These are phyloP conservation scores for Acleris holmiana DNA, from an alignment of 2,888 invertebrate genomes.

Conservation along the genomic window DNA sequence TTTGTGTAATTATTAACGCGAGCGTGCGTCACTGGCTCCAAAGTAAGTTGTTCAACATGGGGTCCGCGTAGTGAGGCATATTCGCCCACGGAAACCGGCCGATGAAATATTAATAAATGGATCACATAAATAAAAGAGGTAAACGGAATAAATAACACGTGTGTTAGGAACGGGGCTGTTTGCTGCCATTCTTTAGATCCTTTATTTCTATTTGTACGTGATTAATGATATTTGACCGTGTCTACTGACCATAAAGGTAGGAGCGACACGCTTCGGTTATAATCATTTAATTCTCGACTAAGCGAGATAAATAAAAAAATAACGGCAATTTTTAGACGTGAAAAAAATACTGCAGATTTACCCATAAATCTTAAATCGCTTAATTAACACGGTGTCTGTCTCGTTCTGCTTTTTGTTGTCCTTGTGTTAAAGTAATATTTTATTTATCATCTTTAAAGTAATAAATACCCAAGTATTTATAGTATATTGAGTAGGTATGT, in stretches of 20 bases:
- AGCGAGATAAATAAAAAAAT: not conserved
- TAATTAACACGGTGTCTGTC: too few species aligned
- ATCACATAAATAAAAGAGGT: slow-evolving; percentile 10
- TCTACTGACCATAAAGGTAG: slow-evolving; percentile 6
- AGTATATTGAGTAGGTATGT: too few species aligned
- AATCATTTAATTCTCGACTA: not conserved
- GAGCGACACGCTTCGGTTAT: not conserved
- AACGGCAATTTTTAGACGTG: too few species aligned
- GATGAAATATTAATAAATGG: slow-evolving; percentile 11
- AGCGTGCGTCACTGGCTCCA: slow-evolving; percentile 17
- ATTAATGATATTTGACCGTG: slow-evolving; percentile 11
- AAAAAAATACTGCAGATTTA: too few species aligned
- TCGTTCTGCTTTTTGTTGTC: too few species aligned
- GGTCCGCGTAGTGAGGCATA: slow-evolving; percentile 19
- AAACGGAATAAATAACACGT: slow-evolving; percentile 5
- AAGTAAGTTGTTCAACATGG: slow-evolving; percentile 20
- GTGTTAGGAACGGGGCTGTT: not conserved
- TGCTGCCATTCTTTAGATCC: not conserved
- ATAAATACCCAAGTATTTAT: too few species aligned
- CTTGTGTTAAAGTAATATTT: too few species aligned
- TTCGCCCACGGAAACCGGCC: slow-evolving; percentile 14
- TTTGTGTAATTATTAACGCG: slow-evolving; percentile 21
- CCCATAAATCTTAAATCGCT: too few species aligned
- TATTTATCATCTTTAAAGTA: too few species aligned
- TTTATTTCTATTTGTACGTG: slow-evolving; percentile 1